phyloP scores from a whole-genome alignment of 2,888 invertebrate species.

The Scaeva pyrastri region DNA sequence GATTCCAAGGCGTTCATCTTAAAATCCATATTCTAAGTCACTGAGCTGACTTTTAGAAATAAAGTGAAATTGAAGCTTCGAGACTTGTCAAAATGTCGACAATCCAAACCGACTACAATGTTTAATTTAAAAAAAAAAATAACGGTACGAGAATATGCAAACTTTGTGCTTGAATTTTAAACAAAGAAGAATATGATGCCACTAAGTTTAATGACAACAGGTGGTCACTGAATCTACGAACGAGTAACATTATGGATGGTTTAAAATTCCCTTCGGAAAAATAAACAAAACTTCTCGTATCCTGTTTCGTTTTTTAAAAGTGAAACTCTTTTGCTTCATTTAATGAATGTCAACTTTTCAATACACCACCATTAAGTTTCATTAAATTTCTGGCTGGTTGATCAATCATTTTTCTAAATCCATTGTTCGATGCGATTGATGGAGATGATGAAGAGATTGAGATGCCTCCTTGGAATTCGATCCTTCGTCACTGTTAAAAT shows the following conservation, averaged over 20 bases:
- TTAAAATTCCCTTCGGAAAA: conserved; percentile 24
- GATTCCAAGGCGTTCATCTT: too few relatives aligned
- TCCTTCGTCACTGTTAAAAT: conserved; percentile 40
- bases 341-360: conserved; percentile 19
- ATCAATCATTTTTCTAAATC: conserved; percentile 19
- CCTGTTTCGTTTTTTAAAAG: conserved; percentile 13
- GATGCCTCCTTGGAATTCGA: conserved; percentile 57
- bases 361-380: conserved; percentile 30
- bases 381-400: conserved; percentile 19
- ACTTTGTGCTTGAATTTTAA: background rate
- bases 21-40: too few relatives aligned
- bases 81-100: too few relatives aligned
- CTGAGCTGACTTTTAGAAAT: too few relatives aligned
- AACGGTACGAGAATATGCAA: too few relatives aligned
- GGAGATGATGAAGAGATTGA: background rate
- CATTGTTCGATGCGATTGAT: conserved; percentile 5
- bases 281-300: conserved; percentile 15
- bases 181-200: background rate
- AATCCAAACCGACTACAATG: too few relatives aligned
- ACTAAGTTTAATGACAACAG: conserved; percentile 5
- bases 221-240: conserved; percentile 17
- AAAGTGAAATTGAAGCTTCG: too few relatives aligned
- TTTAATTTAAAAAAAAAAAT: too few relatives aligned
- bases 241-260: too few relatives aligned
- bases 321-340: conserved; percentile 9